Conservation (phyloP, 2,113 vertebrate genomes). For the Prunella himalayana region DNA sequence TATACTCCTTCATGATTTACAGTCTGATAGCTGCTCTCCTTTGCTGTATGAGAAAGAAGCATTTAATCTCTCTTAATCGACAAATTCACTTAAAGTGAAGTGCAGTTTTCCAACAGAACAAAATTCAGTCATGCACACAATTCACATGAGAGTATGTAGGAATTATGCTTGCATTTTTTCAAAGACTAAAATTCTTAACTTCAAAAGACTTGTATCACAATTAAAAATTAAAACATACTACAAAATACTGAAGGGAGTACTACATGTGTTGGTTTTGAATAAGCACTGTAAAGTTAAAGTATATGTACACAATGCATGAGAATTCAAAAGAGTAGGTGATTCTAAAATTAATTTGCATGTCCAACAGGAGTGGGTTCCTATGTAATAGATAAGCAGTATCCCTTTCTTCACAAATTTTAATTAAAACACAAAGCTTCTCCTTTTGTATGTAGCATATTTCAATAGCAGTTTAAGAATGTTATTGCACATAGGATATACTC, state of each 20-base stretch:
- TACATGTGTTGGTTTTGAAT: not conserved
- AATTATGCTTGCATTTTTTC: not conserved
- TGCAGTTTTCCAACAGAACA: not conserved
- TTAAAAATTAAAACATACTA: not conserved
- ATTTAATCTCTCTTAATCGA: not conserved
- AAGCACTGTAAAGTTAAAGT: not conserved
- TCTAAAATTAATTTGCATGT: not conserved
- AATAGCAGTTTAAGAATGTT: not conserved
- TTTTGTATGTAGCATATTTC: not conserved
- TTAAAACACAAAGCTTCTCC: not conserved
- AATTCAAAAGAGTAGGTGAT: not conserved
- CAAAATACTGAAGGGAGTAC: not conserved
- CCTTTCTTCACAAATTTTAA: not conserved
- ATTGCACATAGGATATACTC: not conserved
- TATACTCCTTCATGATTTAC: not conserved
- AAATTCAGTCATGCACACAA: not conserved
- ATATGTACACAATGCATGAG: not conserved
- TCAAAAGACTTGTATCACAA: not conserved
- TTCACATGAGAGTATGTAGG: not conserved
- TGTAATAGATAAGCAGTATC: rapidly evolving
- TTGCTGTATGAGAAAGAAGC: not conserved
- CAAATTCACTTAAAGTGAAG: not conserved
- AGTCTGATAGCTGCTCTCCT: not conserved
- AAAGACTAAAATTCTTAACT: not conserved
- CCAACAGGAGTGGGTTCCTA: not conserved